Conservation (phyloP, 2,113 vertebrate species). For the Geothlypis trichas region DNA sequence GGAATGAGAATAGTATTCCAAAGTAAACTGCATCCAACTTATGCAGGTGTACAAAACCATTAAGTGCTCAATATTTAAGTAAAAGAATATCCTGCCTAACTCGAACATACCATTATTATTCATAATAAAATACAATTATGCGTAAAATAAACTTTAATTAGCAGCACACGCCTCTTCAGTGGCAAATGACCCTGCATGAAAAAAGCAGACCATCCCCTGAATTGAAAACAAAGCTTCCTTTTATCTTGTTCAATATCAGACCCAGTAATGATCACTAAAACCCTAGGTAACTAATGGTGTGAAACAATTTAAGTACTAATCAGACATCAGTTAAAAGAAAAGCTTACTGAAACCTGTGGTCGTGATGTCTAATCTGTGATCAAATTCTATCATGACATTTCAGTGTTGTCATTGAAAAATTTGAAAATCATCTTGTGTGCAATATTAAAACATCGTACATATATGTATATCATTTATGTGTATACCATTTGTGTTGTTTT, state of each 20-base stretch:
- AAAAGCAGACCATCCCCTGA: background rate
- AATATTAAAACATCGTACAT: background rate
- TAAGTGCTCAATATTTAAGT: background rate
- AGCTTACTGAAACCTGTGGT: background rate
- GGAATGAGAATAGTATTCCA: background rate
- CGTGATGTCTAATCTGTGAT: background rate
- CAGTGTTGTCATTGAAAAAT: background rate
- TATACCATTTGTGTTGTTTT: background rate
- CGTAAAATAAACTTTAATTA: conserved; percentile 26
- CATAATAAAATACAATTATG: background rate
- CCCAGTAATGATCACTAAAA: background rate
- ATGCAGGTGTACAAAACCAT: background rate
- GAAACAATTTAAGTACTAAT: conserved; percentile 29
- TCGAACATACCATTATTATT: background rate
- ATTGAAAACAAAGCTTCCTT: background rate
- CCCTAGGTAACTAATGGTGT: background rate
- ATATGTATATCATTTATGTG: no score
- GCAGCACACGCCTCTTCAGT: background rate
- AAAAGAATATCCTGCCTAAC: background rate
- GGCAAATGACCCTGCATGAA: background rate
- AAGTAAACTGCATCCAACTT: background rate
- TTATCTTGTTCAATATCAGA: conserved; percentile 10
- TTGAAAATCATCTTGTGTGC: background rate
- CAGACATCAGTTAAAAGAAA: background rate
- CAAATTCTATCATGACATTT: background rate